phyloP scores from a whole-genome alignment of 2,113 vertebrate genomes.

The Takifugu flavidus region DNA sequence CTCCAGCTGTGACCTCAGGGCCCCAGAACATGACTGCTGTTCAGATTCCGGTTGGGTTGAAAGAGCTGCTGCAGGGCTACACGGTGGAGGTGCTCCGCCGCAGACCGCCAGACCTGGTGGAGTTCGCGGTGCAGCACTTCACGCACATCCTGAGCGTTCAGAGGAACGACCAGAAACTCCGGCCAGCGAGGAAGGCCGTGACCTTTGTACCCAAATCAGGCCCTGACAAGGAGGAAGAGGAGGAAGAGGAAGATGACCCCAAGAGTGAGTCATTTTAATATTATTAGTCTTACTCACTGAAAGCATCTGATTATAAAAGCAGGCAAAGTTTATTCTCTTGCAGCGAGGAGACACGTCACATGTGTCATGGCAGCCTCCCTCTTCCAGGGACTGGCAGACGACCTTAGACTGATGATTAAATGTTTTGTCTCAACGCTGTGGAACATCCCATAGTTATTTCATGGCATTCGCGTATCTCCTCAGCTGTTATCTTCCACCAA shows the following conservation, averaged over 20 bases:
- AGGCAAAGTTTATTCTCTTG: no score
- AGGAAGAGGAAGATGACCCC: slow-evolving; percentile 45
- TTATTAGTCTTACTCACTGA: background rate
- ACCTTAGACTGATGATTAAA: no score
- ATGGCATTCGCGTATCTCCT: no score
- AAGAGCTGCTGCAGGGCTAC: slow-evolving; percentile 87
- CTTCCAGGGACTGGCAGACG: no score
- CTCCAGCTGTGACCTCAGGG: slow-evolving; percentile 7
- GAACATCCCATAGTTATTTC: no score
- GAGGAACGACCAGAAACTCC: slow-evolving; percentile 26
- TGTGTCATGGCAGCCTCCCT: no score
- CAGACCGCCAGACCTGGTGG: slow-evolving; percentile 82
- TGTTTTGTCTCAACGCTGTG: no score
- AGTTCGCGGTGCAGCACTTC: slow-evolving; percentile 88
- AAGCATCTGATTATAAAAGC: no score
- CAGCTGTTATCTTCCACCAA: no score
- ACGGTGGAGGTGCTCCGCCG: slow-evolving; percentile 87
- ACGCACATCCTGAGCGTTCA: slow-evolving; percentile 73
- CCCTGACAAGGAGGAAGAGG: slow-evolving; percentile 37
- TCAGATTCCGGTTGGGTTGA: slow-evolving; percentile 85
- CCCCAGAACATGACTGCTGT: slow-evolving; percentile 69
- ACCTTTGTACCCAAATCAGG: slow-evolving; percentile 38
- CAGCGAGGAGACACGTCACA: no score
- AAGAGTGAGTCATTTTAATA: slow-evolving; percentile 47
- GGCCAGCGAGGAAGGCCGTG: slow-evolving; percentile 39